A percentile compares a stretch with the other conserved stretches of the same genome.
phyloP scores from a whole-genome alignment of 2,888 invertebrate genomes.

The Gymnocheta viridis region DNA sequence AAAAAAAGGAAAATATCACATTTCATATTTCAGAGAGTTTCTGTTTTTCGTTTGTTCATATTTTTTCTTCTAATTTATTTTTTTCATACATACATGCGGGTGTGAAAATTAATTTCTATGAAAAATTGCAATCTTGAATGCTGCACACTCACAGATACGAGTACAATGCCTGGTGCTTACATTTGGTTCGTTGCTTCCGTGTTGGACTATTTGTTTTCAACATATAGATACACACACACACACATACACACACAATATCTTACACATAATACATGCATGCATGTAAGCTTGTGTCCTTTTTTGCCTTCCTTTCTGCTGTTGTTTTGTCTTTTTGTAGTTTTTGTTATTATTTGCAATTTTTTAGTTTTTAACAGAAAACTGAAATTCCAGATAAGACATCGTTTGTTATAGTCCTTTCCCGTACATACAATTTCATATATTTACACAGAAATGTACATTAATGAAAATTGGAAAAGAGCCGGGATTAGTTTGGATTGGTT shows the following conservation, averaged over 20 bases:
- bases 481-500: neutral
- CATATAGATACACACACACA: neutral
- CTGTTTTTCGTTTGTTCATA: conserved; percentile 41
- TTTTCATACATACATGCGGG: conserved; percentile 60
- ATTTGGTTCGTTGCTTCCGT: conserved; percentile 45
- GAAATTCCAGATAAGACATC: conserved; percentile 69
- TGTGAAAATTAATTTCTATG: conserved; percentile 70
- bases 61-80: conserved; percentile 11
- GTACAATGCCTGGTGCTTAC: conserved; percentile 38
- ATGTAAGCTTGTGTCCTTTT: conserved; percentile 1
- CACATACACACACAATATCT: neutral
- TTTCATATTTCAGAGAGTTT: conserved; percentile 45
- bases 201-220: conserved; percentile 52
- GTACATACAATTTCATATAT: conserved; percentile 15
- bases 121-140: conserved; percentile 69
- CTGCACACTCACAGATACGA: conserved; percentile 60
- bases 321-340: conserved; percentile 15
- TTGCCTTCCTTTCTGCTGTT: conserved; percentile 8
- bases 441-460: conserved; percentile 24
- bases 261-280: neutral
- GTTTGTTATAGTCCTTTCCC: conserved; percentile 63
- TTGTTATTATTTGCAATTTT: conserved; percentile 52
- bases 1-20: conserved; percentile 29
- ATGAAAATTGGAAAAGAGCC: conserved; percentile 25
- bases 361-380: conserved; percentile 57